Conservation (phyloP, 2,113 vertebrate species). For the Nymphicus hollandicus region DNA sequence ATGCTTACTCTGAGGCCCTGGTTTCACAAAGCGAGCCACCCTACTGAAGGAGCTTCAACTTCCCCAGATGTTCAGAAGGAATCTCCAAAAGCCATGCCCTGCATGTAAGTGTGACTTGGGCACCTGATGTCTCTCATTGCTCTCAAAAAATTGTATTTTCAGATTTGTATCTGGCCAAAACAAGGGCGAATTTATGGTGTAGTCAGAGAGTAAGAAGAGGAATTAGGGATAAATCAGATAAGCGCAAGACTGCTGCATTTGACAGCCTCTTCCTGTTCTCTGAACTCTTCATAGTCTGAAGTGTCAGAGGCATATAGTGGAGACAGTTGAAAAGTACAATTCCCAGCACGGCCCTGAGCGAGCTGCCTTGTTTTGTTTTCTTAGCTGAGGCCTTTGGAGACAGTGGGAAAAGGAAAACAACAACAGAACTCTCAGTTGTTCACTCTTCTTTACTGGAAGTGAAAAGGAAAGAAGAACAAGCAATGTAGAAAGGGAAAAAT, state of each 20-base stretch:
- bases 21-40: background rate
- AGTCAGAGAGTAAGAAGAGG: background rate
- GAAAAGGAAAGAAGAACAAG: background rate
- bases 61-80: background rate
- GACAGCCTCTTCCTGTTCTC: conserved; percentile 6
- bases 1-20: background rate
- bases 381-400: conserved; percentile 27
- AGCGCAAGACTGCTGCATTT: background rate
- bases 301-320: background rate
- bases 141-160: background rate
- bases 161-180: background rate
- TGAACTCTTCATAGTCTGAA: background rate
- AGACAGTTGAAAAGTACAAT: conserved; percentile 48
- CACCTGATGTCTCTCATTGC: background rate
- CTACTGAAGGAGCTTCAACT: background rate
- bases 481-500: background rate
- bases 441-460: conserved; percentile 13
- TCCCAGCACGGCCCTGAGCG: conserved; percentile 8
- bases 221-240: background rate
- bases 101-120: background rate
- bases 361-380: conserved; percentile 40
- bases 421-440: background rate
- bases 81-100: background rate
- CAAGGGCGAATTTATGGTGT: background rate
- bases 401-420: conserved; percentile 37